phyloP scores from a whole-genome alignment of 1,140 invertebrate genomes.

The Neelides sp. region DNA sequence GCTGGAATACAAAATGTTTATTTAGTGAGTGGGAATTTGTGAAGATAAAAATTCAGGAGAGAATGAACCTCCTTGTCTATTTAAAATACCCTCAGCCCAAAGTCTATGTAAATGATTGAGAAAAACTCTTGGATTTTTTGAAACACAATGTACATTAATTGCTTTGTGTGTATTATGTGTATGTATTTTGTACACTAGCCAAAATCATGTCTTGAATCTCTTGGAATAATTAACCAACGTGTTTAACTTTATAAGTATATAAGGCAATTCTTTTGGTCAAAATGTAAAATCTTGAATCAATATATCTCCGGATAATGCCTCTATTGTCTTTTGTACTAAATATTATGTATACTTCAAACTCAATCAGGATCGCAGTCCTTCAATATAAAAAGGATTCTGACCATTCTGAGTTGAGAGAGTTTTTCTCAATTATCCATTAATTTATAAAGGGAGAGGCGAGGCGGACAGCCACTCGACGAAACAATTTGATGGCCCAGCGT shows the following conservation, averaged over 20 bases:
- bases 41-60: too few relatives aligned
- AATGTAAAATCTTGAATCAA: conserved; percentile 8
- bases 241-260: background rate
- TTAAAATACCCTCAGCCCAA: too few relatives aligned
- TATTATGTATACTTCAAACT: background rate
- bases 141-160: too few relatives aligned
- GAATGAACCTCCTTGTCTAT: too few relatives aligned
- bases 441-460: conserved; percentile 13
- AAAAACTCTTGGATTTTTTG: too few relatives aligned
- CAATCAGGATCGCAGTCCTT: conserved; percentile 1
- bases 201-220: too few relatives aligned
- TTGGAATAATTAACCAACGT: too few relatives aligned
- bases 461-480: conserved; percentile 30
- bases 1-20: too few relatives aligned
- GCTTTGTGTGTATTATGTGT: too few relatives aligned
- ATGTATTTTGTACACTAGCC: too few relatives aligned
- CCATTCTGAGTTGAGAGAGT: conserved; percentile 5
- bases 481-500: conserved; percentile 22
- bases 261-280: conserved; percentile 23
- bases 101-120: too few relatives aligned
- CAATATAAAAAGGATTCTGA: background rate
- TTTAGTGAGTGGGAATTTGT: too few relatives aligned
- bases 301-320: conserved; percentile 4
- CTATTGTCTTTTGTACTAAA: conserved; percentile 4
- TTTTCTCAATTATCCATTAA: conserved; percentile 24